A percentile compares a stretch with the other conserved stretches of the same genome.
phyloP scores from a whole-genome alignment of 1,140 invertebrate genomes.

The Tetragonula clypearis region DNA sequence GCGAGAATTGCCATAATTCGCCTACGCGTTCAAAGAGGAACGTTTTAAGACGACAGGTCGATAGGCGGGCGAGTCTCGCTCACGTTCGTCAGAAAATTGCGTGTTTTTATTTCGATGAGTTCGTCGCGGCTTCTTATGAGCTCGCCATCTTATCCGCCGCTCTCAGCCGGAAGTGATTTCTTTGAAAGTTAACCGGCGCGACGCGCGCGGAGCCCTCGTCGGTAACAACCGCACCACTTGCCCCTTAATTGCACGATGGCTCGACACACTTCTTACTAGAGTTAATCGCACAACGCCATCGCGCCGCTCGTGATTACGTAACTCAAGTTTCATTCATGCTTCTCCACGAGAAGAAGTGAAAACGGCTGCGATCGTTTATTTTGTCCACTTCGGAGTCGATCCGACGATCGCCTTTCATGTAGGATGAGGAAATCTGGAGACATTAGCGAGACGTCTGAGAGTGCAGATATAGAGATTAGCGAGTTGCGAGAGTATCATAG shows the following conservation, averaged over 20 bases:
- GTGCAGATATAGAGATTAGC: too few relatives aligned
- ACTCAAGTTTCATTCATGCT: constrained; percentile 64
- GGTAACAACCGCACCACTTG: constrained; percentile 25
- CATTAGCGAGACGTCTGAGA: too few relatives aligned
- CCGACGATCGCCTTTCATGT: background rate
- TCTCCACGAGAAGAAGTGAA: background rate
- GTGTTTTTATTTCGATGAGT: constrained; percentile 9
- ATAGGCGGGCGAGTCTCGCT: background rate
- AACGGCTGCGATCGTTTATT: constrained; percentile 15
- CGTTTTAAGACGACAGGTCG: constrained; percentile 7
- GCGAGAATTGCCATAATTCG: background rate
- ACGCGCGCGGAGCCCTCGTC: constrained; percentile 6
- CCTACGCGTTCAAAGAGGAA: background rate
- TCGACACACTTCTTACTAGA: constrained; percentile 59
- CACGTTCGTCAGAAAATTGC: background rate
- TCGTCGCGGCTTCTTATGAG: constrained; percentile 13
- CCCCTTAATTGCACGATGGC: constrained; percentile 53
- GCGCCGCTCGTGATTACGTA: constrained; percentile 54
- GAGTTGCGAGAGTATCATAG: too few relatives aligned
- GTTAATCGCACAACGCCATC: constrained; percentile 55
- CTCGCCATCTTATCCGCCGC: constrained; percentile 36
- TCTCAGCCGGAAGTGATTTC: constrained; percentile 38
- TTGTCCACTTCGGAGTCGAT: background rate
- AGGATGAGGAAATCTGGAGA: too few relatives aligned
- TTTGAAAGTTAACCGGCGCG: constrained; percentile 33